Percentiles rank a stretch among this genome's conserved stretches.
phyloP scores from a whole-genome alignment of 35 echinoderm and acorn worm species.

The Hemicentrotus pulcherrimus region DNA sequence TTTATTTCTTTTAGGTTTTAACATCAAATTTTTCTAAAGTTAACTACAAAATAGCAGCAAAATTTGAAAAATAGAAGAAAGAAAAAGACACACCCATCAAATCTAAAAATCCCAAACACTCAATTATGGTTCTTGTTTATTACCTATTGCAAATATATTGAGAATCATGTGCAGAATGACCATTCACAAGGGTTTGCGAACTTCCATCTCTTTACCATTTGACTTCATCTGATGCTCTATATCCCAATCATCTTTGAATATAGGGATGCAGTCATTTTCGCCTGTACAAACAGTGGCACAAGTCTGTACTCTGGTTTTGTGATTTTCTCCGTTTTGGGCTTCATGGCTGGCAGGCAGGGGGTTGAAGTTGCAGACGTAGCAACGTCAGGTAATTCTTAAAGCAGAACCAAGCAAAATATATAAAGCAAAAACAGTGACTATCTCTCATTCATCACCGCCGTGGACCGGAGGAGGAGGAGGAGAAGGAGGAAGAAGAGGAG shows the following conservation, averaged over 20 bases:
- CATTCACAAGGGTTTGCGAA: conserved; percentile 34
- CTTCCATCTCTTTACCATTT: conserved; percentile 44
- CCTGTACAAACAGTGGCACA: conserved; percentile 76
- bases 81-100: neutral
- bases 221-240: conserved; percentile 25
- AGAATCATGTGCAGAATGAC: conserved; percentile 5
- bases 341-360: conserved; percentile 75
- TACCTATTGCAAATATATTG: neutral
- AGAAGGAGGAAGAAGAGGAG: neutral
- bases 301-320: conserved; percentile 91
- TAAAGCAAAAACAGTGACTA: neutral
- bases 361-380: conserved; percentile 71
- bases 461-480: neutral
- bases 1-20: neutral
- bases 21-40: neutral
- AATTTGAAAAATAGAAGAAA: too few species aligned
- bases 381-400: conserved; percentile 66
- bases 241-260: conserved; percentile 50
- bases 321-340: conserved; percentile 84
- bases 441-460: neutral
- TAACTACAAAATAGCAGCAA: neutral
- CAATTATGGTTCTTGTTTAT: conserved; percentile 6
- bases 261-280: conserved; percentile 83
- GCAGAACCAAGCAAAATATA: neutral
- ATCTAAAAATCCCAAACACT: neutral